Percentiles rank a stretch among this genome's conserved stretches.
Conservation (phyloP, 2,113 vertebrate genomes). For the Anarhynchus alexandrinus region DNA sequence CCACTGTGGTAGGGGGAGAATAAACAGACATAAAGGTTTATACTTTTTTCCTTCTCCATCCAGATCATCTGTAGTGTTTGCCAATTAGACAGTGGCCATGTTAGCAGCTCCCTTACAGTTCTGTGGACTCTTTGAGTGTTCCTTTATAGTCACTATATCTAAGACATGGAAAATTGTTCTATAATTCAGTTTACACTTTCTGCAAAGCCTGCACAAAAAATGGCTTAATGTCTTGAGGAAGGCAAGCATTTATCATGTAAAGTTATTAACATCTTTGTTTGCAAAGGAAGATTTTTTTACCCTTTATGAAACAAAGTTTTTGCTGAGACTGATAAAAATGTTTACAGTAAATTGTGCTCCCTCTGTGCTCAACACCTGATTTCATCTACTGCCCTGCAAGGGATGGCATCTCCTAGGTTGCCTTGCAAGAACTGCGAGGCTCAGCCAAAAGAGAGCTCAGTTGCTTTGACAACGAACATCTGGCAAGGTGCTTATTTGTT, state of each 20-base stretch:
- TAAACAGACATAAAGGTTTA: not conserved
- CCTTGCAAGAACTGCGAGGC: conserved; percentile 76
- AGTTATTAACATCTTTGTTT: conserved; percentile 73
- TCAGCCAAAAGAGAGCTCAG: conserved; percentile 75
- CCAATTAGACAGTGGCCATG: not conserved
- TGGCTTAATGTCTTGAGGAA: conserved; percentile 75
- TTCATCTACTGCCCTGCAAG: conserved; percentile 73
- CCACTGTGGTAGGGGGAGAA: not conserved
- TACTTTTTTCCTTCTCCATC: not conserved
- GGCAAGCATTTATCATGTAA: conserved; percentile 71
- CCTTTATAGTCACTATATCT: conserved; percentile 74
- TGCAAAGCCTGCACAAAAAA: conserved; percentile 75
- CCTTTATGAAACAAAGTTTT: conserved; percentile 75
- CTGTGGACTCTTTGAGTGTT: not conserved
- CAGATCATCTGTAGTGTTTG: not conserved
- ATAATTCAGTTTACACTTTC: conserved; percentile 79
- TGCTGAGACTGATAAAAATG: conserved; percentile 75
- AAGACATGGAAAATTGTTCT: conserved; percentile 76
- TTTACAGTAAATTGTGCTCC: conserved; percentile 64
- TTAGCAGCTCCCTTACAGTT: not conserved
- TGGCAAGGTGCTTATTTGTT: conserved; percentile 67
- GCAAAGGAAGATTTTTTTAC: conserved; percentile 19
- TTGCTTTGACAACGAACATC: conserved; percentile 75
- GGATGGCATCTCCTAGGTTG: conserved; percentile 72
- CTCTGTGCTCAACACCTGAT: conserved; percentile 77